A percentile compares a stretch with the other conserved stretches of the same genome.
phyloP scores from a whole-genome alignment of 2,113 vertebrate species.

The Etheostoma spectabile region DNA sequence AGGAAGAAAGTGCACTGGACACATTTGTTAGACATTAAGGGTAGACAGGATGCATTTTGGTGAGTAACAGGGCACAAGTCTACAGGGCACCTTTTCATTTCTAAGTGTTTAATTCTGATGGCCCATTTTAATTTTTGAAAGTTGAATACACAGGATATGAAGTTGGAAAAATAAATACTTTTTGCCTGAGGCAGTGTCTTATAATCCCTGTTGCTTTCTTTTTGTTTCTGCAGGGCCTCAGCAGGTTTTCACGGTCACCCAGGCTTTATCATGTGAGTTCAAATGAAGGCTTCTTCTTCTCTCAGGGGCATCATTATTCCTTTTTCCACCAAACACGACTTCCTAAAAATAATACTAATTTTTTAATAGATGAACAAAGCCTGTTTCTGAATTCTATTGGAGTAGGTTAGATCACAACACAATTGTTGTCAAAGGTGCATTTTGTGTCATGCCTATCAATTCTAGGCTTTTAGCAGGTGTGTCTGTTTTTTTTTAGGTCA shows the following conservation, averaged over 20 bases:
- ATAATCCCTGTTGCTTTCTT: conserved; percentile 19
- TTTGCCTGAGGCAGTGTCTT: neutral
- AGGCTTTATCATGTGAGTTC: conserved; percentile 85
- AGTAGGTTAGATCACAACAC: neutral
- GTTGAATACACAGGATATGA: neutral
- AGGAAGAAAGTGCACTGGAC: neutral
- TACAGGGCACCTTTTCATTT: neutral
- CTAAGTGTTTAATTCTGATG: neutral
- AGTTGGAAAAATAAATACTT: neutral
- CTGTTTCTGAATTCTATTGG: neutral
- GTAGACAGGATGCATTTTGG: neutral
- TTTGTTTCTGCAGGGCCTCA: conserved; percentile 83
- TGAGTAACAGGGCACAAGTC: neutral
- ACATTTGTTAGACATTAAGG: neutral
- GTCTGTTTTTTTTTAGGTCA: conserved; percentile 35
- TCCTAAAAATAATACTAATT: neutral
- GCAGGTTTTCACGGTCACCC: conserved; percentile 87
- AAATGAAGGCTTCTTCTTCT: conserved; percentile 8
- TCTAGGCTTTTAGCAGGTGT: neutral
- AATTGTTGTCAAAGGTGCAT: neutral
- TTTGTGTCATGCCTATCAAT: neutral
- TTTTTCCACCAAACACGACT: neutral
- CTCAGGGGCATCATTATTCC: neutral
- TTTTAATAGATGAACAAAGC: neutral
- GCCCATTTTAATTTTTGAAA: neutral